Base-by-base conservation (phyloP, 2,113 vertebrate genomes). In the Anarrhichthys ocellatus region DNA sequence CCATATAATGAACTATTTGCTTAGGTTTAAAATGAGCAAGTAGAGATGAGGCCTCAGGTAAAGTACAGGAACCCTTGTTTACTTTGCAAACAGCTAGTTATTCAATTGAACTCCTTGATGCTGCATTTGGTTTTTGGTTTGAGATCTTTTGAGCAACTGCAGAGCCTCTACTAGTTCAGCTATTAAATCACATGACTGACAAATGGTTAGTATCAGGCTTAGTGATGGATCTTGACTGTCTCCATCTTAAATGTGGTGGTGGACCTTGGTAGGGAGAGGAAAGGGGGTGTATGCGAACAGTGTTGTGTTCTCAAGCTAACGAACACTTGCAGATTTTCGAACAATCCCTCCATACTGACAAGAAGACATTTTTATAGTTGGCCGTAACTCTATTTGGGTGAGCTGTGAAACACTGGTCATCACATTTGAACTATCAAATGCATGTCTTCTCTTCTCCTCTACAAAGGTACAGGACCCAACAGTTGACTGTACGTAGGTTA, bases 1-100 rank as follows among this genome's bases (percentile, higher is more conserved):
- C 46, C 15, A 62, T 36, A 79, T 61, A 50, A 29, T 34, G 6
- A 68, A 38, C 10, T 84, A 9, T 62, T 78, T 66, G 50, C 38
- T 6, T 3, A 44, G 15, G 15, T 70, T 32, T 59, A 78, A 58
- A 78, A 9, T 36, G 2, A 79, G 24, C 4, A 14, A 44, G 22
- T 46, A n/a, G 9, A 50, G n/a, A 54, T 38, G 14, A 29, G 50
- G 52, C 4, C 36, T 32, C 1, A 2, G 42, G 36, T 15, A 14
- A n/a, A 64, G 1, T 20, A 46, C n/a, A 34, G 17, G 4, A 62
- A 52, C 0, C 1, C 5, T 17, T 44, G 5, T 64, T 61, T 70
- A 9, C 50, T n/a, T 10, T 58, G 14, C 22, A 66, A 27, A 6
- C 20, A 36, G 9, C 18, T 10, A 24, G 36, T 27, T 72, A 15